Evolutionary conservation across 2,888 invertebrate species (phyloP).

Genomic region (Protodeltote pygarga): DNA sequence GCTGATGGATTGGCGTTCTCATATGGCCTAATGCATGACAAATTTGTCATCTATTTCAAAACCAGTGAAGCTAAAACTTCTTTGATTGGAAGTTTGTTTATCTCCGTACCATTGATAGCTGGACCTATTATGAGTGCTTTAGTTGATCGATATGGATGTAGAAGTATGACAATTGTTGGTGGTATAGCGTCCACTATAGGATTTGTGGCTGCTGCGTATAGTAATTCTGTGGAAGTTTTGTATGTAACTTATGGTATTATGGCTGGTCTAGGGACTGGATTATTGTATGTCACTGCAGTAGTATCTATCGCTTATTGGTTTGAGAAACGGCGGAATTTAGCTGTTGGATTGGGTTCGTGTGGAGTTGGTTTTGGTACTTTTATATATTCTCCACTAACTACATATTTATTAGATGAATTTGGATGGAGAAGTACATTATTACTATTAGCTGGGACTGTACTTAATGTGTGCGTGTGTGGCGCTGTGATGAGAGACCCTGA

Average conservation of each 20-base stretch:
- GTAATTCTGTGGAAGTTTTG: constrained; percentile 91
- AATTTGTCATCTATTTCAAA: constrained; percentile 92
- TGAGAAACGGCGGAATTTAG: constrained; percentile 94
- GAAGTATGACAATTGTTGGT: constrained; percentile 91
- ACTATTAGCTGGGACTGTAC: constrained; percentile 93
- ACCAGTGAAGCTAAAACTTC: constrained; percentile 94
- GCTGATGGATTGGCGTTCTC: constrained; percentile 97
- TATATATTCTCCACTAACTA: constrained; percentile 94
- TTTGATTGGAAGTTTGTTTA: constrained; percentile 95
- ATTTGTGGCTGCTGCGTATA: constrained; percentile 91
- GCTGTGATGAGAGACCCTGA: constrained; percentile 95
- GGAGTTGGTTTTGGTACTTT: constrained; percentile 97
- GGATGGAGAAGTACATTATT: constrained; percentile 94
- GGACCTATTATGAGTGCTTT: constrained; percentile 95
- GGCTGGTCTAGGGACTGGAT: constrained; percentile 93
- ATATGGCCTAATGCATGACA: constrained; percentile 94
- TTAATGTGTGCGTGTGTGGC: constrained; percentile 95
- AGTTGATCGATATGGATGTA: constrained; percentile 94
- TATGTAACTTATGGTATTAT: constrained; percentile 94
- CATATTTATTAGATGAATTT: constrained; percentile 90
- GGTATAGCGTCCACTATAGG: constrained; percentile 91
- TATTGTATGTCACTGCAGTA: constrained; percentile 95
- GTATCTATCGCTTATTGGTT: constrained; percentile 98
- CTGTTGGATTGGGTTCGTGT: constrained; percentile 95
- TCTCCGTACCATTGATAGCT: constrained; percentile 94